Conservation (phyloP, 2,888 invertebrate species). For the Caenorhabditis sulstoni region DNA sequence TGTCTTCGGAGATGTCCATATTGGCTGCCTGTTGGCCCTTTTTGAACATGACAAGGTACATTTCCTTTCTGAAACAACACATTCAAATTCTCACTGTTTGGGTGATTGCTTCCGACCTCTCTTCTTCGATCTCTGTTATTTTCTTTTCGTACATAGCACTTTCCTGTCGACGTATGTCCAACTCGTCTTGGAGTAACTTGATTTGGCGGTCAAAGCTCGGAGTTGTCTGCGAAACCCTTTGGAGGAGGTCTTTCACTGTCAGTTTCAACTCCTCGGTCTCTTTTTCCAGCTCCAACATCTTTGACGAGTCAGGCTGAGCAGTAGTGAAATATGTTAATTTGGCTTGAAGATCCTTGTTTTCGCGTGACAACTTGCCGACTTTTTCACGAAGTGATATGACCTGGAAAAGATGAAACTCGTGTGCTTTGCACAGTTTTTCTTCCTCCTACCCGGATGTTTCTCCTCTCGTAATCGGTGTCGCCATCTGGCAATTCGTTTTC, state of each 20-base stretch:
- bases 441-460: conserved; percentile 48
- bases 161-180: conserved; percentile 70
- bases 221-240: conserved; percentile 47
- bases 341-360: conserved; percentile 59
- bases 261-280: conserved; percentile 55
- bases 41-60: conserved; percentile 80
- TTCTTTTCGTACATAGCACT: conserved; percentile 79
- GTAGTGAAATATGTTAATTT: conserved; percentile 52
- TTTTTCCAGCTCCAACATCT: conserved; percentile 54
- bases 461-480: conserved; percentile 58
- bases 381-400: conserved; percentile 64
- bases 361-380: conserved; percentile 61
- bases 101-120: conserved; percentile 63
- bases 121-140: conserved; percentile 76
- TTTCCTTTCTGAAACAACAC: conserved; percentile 66
- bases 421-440: too few relatives aligned
- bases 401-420: conserved; percentile 19
- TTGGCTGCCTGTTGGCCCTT: conserved; percentile 80
- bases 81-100: background rate
- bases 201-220: conserved; percentile 43
- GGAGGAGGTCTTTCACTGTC: conserved; percentile 50
- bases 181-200: conserved; percentile 62
- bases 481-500: conserved; percentile 55
- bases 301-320: conserved; percentile 39
- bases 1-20: conserved; percentile 70